Base-by-base conservation (phyloP, 2,888 invertebrate genomes). In the Euplagia quadripunctaria region DNA sequence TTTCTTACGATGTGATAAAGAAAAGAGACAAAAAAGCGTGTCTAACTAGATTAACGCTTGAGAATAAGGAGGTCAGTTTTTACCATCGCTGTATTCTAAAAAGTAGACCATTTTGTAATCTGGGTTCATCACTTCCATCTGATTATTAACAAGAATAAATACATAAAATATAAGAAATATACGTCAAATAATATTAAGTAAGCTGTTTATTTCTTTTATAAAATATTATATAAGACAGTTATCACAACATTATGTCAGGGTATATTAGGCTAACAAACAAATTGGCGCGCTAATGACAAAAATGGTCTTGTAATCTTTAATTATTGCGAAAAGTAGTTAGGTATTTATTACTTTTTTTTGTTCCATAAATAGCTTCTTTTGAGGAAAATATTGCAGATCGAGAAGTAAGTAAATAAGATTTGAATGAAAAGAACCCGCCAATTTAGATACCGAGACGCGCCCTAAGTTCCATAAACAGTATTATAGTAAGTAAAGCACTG, bases 211-310 rank as follows among this genome's bases (percentile, higher is more conserved):
- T 49, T 63, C 0, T 63, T 63, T 31, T 49, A 41, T 51, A 6
- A n/a, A 63, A 79, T 55, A 52, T 82, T 80, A 80, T 68, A 73
- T 71, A 82, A 79, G 64, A 72, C 75, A 70, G 61, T 82, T 72
- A 49, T 70, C 9, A 63, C 65, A 70, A 49, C 31, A 51, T 73
- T 77, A 80, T 82, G 82, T 70, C 8, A 43, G 43, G 75, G 76
- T 31, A 61, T 1, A 9, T 61, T 4, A 12, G 71, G 72, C 68
- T 82, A 65, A 49, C 75, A 74, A 71, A 74, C 41, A 67, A 64
- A 12, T 31, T 55, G 58, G 71, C 55, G 43, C 43, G 17, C 31
- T 1, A 68, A 55, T 72, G 43, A 70, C 71, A 71, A 73, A 64
- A 49, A 20, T 55, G 55, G 9, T 8, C 3, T 55, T 8, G 17